Evolutionary conservation across 2,888 invertebrate genomes (phyloP).

Genomic region (Hirtodrosophila trivittata): DNA sequence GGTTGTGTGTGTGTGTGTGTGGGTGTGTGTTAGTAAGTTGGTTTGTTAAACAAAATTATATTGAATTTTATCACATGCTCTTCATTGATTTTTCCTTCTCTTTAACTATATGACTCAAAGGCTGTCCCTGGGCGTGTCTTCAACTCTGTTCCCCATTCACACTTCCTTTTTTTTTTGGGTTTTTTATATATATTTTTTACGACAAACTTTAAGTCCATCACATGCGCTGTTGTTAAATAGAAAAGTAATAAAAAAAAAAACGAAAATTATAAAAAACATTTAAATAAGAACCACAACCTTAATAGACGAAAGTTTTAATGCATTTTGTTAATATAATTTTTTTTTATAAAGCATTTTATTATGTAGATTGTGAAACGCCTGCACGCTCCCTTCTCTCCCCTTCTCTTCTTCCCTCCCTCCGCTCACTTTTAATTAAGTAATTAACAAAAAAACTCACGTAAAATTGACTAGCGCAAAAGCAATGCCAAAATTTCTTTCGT

Average conservation of each 20-base stretch:
- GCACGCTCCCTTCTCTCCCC: neutral
- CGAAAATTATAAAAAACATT: slow-evolving; percentile 31
- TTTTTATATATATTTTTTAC: slow-evolving; percentile 22
- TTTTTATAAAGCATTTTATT: slow-evolving; percentile 42
- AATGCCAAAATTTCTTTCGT: slow-evolving; percentile 37
- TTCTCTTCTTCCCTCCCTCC: neutral
- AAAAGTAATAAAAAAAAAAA: slow-evolving; percentile 62
- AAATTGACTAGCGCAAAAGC: slow-evolving; percentile 62
- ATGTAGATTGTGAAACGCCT: slow-evolving; percentile 37
- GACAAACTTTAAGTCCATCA: slow-evolving; percentile 66
- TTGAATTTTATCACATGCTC: slow-evolving; percentile 75
- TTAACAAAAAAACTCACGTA: slow-evolving; percentile 39
- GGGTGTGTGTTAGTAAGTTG: slow-evolving; percentile 58
- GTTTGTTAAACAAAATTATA: slow-evolving; percentile 72
- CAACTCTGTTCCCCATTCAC: slow-evolving; percentile 7
- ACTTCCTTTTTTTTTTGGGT: neutral
- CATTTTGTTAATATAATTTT: slow-evolving; percentile 44
- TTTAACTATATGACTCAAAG: slow-evolving; percentile 67
- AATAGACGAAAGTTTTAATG: slow-evolving; percentile 75
- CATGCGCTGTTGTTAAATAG: slow-evolving; percentile 77
- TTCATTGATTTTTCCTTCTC: slow-evolving; percentile 27
- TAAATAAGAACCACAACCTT: slow-evolving; percentile 82
- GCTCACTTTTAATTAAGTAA: slow-evolving; percentile 33
- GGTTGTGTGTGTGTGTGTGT: slow-evolving; percentile 29
- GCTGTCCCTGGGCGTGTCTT: slow-evolving; percentile 43